These are phyloP conservation scores for Lamellibrachia columna DNA, from an alignment of 2,888 invertebrate genomes.

Conservation along the genomic window DNA sequence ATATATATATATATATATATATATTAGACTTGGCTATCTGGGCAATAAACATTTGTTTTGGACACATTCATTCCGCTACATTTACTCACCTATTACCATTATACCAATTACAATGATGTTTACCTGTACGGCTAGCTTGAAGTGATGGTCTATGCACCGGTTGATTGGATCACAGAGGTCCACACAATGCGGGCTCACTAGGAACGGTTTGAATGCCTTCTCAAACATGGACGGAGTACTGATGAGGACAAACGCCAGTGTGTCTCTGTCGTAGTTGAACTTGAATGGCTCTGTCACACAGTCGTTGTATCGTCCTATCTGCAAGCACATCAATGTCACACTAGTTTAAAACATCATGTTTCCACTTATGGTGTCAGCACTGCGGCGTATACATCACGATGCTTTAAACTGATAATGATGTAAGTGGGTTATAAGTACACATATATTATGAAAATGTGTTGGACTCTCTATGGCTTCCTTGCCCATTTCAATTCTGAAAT, in stretches of 20 bases:
- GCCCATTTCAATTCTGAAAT: too few species aligned
- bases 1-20: too few species aligned
- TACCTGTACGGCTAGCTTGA: conserved; percentile 36
- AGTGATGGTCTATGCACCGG: conserved; percentile 60
- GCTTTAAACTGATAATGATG: too few species aligned
- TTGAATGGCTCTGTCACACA: conserved; percentile 61
- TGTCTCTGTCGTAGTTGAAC: conserved; percentile 59
- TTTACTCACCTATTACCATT: neutral
- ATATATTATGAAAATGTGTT: too few species aligned
- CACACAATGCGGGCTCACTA: conserved; percentile 40
- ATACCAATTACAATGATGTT: neutral
- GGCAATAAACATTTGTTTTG: neutral
- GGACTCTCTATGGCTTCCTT: too few species aligned
- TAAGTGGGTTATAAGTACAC: too few species aligned
- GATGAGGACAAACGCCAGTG: conserved; percentile 66
- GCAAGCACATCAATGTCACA: conserved; percentile 36
- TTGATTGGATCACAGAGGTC: conserved; percentile 66
- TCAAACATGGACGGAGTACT: conserved; percentile 71
- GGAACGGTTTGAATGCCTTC: conserved; percentile 66
- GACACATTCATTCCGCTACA: neutral
- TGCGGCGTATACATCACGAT: too few species aligned
- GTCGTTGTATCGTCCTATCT: conserved; percentile 69
- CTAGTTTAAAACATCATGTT: neutral
- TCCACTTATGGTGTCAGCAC: too few species aligned
- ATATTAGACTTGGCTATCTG: too few species aligned